phyloP scores from a whole-genome alignment of 2,797 vertebrate species.

The Poeciliopsis turneri region DNA sequence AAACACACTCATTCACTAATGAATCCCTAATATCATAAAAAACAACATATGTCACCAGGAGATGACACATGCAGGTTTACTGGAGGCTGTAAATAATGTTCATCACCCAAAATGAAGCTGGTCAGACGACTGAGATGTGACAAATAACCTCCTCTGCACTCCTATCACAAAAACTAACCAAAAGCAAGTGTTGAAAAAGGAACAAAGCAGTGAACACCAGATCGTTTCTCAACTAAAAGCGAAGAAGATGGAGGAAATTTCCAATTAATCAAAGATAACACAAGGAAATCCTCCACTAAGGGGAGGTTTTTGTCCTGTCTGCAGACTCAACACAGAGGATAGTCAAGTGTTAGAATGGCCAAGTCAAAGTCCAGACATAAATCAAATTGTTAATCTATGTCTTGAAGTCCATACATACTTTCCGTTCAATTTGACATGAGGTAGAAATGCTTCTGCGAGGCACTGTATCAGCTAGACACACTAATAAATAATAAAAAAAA shows the following conservation, averaged over 20 bases:
- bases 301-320: too few relatives aligned
- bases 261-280: not conserved
- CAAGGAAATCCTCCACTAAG: too few relatives aligned
- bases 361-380: too few relatives aligned
- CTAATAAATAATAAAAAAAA: not conserved
- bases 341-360: too few relatives aligned
- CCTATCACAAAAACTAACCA: not conserved
- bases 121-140: conserved; percentile 4
- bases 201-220: not conserved
- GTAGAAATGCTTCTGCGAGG: too few relatives aligned
- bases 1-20: not conserved
- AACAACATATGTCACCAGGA: too few relatives aligned
- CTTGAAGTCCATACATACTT: too few relatives aligned
- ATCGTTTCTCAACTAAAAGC: conserved; percentile 10
- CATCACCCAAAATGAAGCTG: not conserved
- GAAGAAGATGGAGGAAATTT: not conserved
- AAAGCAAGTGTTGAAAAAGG: not conserved
- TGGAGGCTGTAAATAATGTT: not conserved
- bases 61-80: too few relatives aligned
- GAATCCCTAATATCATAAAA: not conserved
- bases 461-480: too few relatives aligned
- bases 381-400: too few relatives aligned
- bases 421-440: too few relatives aligned
- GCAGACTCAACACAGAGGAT: too few relatives aligned
- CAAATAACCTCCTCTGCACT: not conserved